Conservation (phyloP, 2,113 vertebrate genomes). For the Mustelus asterias region DNA sequence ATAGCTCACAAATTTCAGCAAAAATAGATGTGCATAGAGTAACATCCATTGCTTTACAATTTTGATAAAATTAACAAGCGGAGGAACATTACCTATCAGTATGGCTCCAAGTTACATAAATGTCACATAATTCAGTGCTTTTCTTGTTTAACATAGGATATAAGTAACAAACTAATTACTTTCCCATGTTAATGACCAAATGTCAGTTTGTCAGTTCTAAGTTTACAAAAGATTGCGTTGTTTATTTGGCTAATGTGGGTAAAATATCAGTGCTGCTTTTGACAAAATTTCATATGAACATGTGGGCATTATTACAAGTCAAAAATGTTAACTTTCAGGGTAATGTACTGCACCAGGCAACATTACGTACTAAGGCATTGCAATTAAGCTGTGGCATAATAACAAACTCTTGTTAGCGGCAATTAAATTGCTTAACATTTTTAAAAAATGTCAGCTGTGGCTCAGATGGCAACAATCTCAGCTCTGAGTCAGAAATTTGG, state of each 20-base stretch:
- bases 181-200: neutral
- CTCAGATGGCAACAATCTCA: too few relatives aligned
- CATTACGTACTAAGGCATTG: neutral
- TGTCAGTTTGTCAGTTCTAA: neutral
- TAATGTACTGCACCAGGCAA: neutral
- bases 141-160: neutral
- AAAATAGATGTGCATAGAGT: neutral
- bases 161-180: too few relatives aligned
- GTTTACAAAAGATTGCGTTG: neutral
- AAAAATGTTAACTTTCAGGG: neutral
- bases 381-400: neutral
- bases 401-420: neutral
- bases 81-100: neutral
- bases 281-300: neutral
- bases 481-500: too few relatives aligned
- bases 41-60: neutral
- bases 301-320: neutral
- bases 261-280: neutral
- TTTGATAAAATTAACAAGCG: neutral
- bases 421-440: neutral
- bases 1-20: neutral
- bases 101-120: neutral
- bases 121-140: neutral
- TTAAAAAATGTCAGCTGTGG: too few relatives aligned
- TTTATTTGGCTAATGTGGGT: neutral